phyloP scores from a whole-genome alignment of 1,140 invertebrate species.

The Trialeurodes vaporariorum region DNA sequence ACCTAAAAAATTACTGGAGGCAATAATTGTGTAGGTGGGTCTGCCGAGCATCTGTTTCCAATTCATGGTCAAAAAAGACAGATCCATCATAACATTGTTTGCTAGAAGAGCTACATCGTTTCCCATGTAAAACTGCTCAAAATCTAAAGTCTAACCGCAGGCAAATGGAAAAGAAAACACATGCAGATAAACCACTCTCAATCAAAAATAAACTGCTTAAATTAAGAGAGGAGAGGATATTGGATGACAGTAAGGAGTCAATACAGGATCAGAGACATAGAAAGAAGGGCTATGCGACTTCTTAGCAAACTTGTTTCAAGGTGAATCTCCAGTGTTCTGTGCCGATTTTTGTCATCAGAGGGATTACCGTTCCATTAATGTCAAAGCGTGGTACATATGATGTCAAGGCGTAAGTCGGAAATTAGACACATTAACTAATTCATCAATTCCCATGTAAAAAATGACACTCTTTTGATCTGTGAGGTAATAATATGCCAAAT shows the following conservation, averaged over 20 bases:
- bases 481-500: too few relatives aligned
- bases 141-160: constrained; percentile 78
- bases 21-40: constrained; percentile 72
- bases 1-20: constrained; percentile 68
- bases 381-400: too few relatives aligned
- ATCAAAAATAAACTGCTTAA: constrained; percentile 8
- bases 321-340: too few relatives aligned
- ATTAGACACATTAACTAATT: too few relatives aligned
- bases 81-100: constrained; percentile 73
- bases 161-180: constrained; percentile 10
- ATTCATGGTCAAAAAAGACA: constrained; percentile 85
- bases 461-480: too few relatives aligned
- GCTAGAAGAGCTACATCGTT: constrained; percentile 78
- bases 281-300: too few relatives aligned
- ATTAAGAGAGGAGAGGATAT: background rate
- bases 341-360: too few relatives aligned
- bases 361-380: too few relatives aligned
- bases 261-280: background rate
- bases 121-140: constrained; percentile 84
- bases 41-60: constrained; percentile 85
- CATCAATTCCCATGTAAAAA: too few relatives aligned
- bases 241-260: background rate
- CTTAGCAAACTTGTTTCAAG: too few relatives aligned
- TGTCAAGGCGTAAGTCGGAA: too few relatives aligned
- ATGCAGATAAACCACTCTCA: constrained; percentile 29